Conservation (phyloP, 1,140 invertebrate genomes). For the Glossosoma conforme region DNA sequence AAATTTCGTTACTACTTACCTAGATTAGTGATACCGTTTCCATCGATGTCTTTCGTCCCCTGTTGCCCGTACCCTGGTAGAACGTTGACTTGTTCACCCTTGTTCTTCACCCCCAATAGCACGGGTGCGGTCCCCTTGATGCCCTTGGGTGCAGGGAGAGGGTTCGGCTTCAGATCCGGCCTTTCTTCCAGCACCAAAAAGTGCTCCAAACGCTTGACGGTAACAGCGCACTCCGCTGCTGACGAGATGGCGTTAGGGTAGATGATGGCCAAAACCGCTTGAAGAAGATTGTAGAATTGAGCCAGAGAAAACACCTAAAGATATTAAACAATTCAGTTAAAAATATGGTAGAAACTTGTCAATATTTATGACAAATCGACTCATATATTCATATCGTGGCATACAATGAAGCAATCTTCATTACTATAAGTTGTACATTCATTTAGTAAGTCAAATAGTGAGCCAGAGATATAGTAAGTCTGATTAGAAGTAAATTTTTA, state of each 20-base stretch:
- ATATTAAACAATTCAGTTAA: not conserved
- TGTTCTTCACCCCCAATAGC: too few species aligned
- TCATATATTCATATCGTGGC: not conserved
- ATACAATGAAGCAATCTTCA: not conserved
- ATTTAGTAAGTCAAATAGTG: too few species aligned
- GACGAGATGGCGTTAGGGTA: constrained; percentile 71
- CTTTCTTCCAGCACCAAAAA: constrained; percentile 63
- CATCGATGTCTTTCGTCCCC: constrained; percentile 4
- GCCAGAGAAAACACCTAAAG: constrained; percentile 47
- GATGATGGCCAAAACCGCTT: constrained; percentile 58
- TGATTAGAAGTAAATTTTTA: too few species aligned
- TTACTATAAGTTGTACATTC: not conserved
- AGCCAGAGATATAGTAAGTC: too few species aligned
- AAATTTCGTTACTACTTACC: too few species aligned
- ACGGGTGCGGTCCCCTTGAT: too few species aligned
- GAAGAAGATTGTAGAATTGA: constrained; percentile 51
- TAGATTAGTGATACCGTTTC: constrained; percentile 16
- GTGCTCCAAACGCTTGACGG: constrained; percentile 61
- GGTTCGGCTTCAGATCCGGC: constrained; percentile 19
- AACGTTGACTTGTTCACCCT: not conserved
- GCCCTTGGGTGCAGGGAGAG: not conserved
- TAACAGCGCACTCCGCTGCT: constrained; percentile 62
- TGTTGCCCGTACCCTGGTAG: not conserved
- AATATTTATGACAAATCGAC: not conserved
- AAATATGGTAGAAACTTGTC: not conserved